Percentiles rank a stretch among this genome's conserved stretches.
These are phyloP conservation scores for Tipula lateralis DNA, from an alignment of 2,888 invertebrate species.

Conservation along the genomic window DNA sequence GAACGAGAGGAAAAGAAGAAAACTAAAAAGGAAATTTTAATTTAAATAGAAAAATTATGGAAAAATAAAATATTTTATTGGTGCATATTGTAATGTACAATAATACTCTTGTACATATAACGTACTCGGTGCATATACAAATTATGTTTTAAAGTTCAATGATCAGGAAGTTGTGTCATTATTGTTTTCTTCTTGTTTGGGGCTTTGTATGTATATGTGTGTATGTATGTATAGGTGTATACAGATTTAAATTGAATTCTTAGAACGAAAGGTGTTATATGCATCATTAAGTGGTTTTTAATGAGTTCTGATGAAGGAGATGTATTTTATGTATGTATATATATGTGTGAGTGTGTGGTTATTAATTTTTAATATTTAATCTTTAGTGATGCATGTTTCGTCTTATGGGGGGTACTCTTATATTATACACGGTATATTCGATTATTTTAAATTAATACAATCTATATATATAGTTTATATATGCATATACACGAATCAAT, in stretches of 20 bases:
- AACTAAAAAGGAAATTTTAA: conserved; percentile 9
- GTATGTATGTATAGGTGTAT: background rate
- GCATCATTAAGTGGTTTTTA: conserved; percentile 5
- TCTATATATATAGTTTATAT: background rate
- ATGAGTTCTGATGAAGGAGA: conserved; percentile 24
- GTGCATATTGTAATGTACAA: background rate
- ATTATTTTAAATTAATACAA: background rate
- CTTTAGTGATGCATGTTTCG: background rate
- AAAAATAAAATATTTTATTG: background rate
- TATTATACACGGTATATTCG: too few relatives aligned
- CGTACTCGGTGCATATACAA: background rate
- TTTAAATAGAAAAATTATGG: conserved; percentile 20
- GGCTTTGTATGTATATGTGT: background rate
- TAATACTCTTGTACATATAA: background rate
- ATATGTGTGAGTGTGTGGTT: background rate
- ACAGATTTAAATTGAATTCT: background rate
- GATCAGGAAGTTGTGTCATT: conserved; percentile 19
- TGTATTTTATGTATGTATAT: background rate
- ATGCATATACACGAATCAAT: background rate
- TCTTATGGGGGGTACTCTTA: background rate
- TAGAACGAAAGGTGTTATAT: conserved; percentile 6
- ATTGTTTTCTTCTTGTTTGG: background rate
- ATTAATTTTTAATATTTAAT: background rate
- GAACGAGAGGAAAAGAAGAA: background rate
- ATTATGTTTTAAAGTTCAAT: conserved; percentile 11